Percentiles rank a stretch among this genome's conserved stretches.
Evolutionary conservation across 2,888 invertebrate genomes (phyloP).

Genomic region (Hybos culiciformis): DNA sequence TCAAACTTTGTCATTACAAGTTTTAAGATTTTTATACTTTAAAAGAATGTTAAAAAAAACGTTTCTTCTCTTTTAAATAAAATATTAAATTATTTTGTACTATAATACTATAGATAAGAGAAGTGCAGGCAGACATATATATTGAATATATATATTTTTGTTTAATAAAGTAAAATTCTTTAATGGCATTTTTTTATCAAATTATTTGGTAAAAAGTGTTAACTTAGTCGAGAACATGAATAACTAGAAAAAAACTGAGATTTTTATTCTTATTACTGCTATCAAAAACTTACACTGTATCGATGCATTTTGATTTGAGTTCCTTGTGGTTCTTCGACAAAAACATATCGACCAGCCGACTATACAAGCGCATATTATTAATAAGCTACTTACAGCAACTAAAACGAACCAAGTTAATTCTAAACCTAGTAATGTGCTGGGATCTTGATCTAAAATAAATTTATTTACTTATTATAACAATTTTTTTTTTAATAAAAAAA

Average conservation of each 20-base stretch:
- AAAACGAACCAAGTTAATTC: conserved; percentile 65
- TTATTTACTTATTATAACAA: not conserved
- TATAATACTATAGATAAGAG: too few species aligned
- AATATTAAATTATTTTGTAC: too few species aligned
- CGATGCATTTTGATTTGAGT: conserved; percentile 38
- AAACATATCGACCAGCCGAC: conserved; percentile 61
- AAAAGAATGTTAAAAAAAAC: too few species aligned
- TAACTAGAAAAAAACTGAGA: not conserved
- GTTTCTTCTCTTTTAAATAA: too few species aligned
- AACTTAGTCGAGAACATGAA: too few species aligned
- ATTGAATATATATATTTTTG: too few species aligned
- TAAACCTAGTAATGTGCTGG: conserved; percentile 53
- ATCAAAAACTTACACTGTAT: conserved; percentile 31
- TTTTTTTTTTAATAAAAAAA: not conserved
- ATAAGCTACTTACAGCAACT: conserved; percentile 52
- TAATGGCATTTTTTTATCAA: too few species aligned
- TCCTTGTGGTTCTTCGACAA: conserved; percentile 51
- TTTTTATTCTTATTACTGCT: not conserved
- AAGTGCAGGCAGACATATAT: too few species aligned
- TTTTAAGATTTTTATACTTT: too few species aligned
- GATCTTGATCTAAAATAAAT: conserved; percentile 41
- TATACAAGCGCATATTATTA: conserved; percentile 54
- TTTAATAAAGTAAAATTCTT: too few species aligned
- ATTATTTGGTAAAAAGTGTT: too few species aligned
- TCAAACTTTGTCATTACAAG: too few species aligned